Base-by-base conservation (phyloP, 2,888 invertebrate species). In the Axea sp. region DNA sequence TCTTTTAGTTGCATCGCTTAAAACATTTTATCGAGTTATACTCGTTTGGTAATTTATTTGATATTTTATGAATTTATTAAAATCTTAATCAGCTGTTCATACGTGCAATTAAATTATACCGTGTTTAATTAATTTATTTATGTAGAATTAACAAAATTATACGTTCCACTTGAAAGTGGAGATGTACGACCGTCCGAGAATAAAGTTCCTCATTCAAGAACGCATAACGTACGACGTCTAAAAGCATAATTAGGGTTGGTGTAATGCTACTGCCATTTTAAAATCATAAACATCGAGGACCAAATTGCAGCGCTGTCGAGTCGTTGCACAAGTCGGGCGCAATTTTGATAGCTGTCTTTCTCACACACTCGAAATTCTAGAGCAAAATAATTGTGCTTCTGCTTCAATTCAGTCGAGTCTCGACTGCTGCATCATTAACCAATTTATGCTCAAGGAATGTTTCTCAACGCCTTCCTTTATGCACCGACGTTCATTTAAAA, bases 321-420 rank as follows among this genome's bases (percentile, higher is more conserved):
- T 31, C n/a, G 60, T 53, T 53, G 60, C 60, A 39, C 60, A 69
- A 62, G 53, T 69, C 47, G 69, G 30, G 39, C 60, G 12, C 33
- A 57, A 41, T 49, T 59, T 51, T 59, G 47, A 28, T 41, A 19
- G 33, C 17, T 28, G 51, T 17, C 24, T 30, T 26, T 39, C 19
- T 41, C 6, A 7, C 17, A 30, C 17, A 9, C 2, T 33, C 35
- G 51, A 59, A 69, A 69, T 53, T 69, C 53, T 37, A 45, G 68
- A 60, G 37, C 59, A 24, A 68, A 59, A 51, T 47, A 22, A 28
- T 47, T 55, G 33, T 9, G 6, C 39, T 5, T 9, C 24, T n/a
- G 12, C 31, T 5, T 43, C n/a, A 35, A 17, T 19, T 33, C 4
- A 22, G n/a, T 37, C 31, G 22, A 11, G 43, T 45, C 35, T 41